Conservation (phyloP, 2,113 vertebrate genomes). For the Rhodinocichla rosea region DNA sequence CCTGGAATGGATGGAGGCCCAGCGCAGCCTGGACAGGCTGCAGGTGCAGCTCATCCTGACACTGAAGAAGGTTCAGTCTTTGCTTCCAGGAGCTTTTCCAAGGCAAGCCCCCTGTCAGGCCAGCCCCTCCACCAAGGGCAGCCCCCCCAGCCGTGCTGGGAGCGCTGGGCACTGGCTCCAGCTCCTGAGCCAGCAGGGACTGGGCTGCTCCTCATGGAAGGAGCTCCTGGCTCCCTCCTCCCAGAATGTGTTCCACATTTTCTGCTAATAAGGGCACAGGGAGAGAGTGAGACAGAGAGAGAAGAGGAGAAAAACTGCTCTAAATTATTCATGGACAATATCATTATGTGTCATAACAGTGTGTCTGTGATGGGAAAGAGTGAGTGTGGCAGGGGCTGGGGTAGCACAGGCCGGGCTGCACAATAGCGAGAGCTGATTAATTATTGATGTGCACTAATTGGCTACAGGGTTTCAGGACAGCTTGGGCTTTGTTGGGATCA, state of each 20-base stretch:
- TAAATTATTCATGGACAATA: constrained; percentile 95
- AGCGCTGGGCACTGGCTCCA: accelerated
- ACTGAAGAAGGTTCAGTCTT: neutral
- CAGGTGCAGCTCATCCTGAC: neutral
- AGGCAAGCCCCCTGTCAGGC: neutral
- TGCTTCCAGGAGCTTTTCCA: neutral
- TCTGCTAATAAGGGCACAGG: constrained; percentile 68
- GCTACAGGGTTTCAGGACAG: constrained; percentile 93
- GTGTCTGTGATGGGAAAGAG: constrained; percentile 74
- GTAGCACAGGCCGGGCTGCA: constrained; percentile 70
- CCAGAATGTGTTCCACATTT: constrained; percentile 59
- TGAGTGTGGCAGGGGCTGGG: constrained; percentile 79
- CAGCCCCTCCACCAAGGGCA: neutral
- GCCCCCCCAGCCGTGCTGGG: neutral
- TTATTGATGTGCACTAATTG: constrained; percentile 98
- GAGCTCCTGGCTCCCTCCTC: constrained; percentile 30
- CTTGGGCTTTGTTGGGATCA: constrained; percentile 89
- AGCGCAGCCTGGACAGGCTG: neutral
- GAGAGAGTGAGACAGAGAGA: constrained; percentile 42
- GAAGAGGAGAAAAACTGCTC: constrained; percentile 66
- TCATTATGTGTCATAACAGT: constrained; percentile 99
- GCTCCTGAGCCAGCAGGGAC: neutral
- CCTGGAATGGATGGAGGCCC: neutral
- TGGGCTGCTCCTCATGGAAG: neutral
- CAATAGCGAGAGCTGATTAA: constrained; percentile 89